phyloP scores from a whole-genome alignment of 1,140 invertebrate genomes.

The Trypoxylus dichotomus region DNA sequence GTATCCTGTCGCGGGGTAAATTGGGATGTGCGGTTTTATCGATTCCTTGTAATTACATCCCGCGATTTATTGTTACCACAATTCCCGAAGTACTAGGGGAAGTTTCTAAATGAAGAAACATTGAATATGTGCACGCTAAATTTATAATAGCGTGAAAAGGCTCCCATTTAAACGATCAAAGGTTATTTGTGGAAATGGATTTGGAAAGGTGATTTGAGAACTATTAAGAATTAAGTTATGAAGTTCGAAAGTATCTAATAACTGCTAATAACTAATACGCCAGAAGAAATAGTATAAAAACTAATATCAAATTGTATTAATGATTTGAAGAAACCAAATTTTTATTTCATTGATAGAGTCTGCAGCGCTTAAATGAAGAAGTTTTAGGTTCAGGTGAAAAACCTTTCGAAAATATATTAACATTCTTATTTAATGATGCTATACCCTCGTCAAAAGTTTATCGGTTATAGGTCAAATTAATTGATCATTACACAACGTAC shows the following conservation, averaged over 20 bases:
- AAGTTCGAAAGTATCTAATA: not conserved
- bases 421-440: too few relatives aligned
- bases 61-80: not conserved
- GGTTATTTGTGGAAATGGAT: not conserved
- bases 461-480: too few relatives aligned
- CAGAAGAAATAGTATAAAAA: too few relatives aligned
- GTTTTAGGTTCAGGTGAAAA: too few relatives aligned
- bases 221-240: not conserved
- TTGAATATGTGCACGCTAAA: not conserved
- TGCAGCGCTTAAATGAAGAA: too few relatives aligned
- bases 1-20: not conserved
- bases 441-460: too few relatives aligned
- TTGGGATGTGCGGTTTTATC: not conserved
- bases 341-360: too few relatives aligned
- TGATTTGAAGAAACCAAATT: too few relatives aligned
- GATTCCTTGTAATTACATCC: not conserved
- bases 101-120: not conserved
- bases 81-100: constrained; percentile 1
- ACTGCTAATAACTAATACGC: too few relatives aligned
- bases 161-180: not conserved
- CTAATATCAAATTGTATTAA: too few relatives aligned
- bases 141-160: not conserved
- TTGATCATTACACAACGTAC: too few relatives aligned
- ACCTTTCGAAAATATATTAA: too few relatives aligned
- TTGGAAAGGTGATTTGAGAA: not conserved